Base-by-base conservation (phyloP, 2,113 vertebrate genomes). In the Danionella cerebrum region DNA sequence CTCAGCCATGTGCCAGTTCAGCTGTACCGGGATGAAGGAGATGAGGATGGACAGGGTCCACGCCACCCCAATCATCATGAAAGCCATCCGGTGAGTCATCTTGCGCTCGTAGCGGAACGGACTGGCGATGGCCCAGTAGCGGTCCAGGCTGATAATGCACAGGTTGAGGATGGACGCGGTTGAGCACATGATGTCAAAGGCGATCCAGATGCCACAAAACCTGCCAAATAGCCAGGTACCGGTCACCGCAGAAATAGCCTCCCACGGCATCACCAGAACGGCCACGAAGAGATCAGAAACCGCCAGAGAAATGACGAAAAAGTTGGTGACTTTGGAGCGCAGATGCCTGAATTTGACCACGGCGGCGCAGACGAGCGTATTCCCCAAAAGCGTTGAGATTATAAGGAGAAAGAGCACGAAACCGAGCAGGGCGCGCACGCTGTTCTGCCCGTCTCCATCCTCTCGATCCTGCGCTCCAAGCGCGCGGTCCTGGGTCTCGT, bases 61-160 rank as follows among this genome's bases (percentile, higher is more conserved):
- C n/a, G 84, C 84, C 60, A 76, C 5, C 0, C 81, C 86, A 9
- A 91, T 88, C 89, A 90, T 88, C 16, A 88, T 51, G 0, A 90
- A 89, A 7, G 90, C 90, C 22, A 91, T 83, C 3, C 76, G 71
- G 48, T 66, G 88, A 0, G 87, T 92, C 90, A 91, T 90, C 52
- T 86, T 87, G 1, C 82, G 86, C 80, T 89, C 85, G 0, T 89
- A 90, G 41, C 80, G 84, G 41, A 92, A 92, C 14, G 90, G 87
- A 64, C 88, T 91, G 48, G 89, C 78, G 0, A 91, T 90, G 74
- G 90, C 90, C 91, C 89, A 90, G 80, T 90, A 92, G 8, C 86
- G 79, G 75, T 93, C 91, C 76, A 93, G 80, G 65, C 90, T 90
- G 78, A 92, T 91, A 71, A 92, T 88, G 78, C 90, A 91, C 41